These are phyloP conservation scores for Trididemnum clinides DNA, from an alignment of 23 tunicate species.

Conservation along the genomic window DNA sequence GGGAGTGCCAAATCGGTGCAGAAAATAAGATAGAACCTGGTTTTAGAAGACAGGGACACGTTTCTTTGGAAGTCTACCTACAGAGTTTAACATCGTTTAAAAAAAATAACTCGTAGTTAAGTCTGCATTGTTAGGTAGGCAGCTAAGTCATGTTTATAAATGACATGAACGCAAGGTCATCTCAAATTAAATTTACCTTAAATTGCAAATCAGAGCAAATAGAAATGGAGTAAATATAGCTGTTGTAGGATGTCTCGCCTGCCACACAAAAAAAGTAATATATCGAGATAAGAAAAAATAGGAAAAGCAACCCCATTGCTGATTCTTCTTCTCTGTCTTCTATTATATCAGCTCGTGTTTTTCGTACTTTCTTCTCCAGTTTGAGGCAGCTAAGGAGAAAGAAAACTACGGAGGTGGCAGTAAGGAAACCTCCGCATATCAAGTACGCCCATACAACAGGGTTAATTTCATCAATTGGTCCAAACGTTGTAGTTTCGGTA, in stretches of 20 bases:
- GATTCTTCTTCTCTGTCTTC: constrained; percentile 75
- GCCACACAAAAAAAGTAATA: constrained; percentile 95
- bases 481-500: not conserved
- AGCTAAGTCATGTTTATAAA: too few relatives aligned
- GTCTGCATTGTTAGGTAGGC: too few relatives aligned
- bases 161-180: too few relatives aligned
- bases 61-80: too few relatives aligned
- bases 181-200: constrained; percentile 66
- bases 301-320: constrained; percentile 25
- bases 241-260: constrained; percentile 92
- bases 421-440: constrained; percentile 66
- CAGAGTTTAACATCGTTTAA: too few relatives aligned
- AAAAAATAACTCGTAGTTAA: too few relatives aligned
- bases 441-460: constrained; percentile 91
- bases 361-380: constrained; percentile 52
- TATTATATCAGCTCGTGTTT: constrained; percentile 8
- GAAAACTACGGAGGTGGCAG: constrained; percentile 51
- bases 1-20: too few relatives aligned
- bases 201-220: constrained; percentile 82
- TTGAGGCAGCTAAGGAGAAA: constrained; percentile 29
- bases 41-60: too few relatives aligned
- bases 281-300: constrained; percentile 62
- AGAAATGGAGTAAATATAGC: constrained; percentile 93
- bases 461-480: not conserved
- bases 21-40: too few relatives aligned